Conservation (phyloP, 1,140 invertebrate species). For the Ceratina calcarata region DNA sequence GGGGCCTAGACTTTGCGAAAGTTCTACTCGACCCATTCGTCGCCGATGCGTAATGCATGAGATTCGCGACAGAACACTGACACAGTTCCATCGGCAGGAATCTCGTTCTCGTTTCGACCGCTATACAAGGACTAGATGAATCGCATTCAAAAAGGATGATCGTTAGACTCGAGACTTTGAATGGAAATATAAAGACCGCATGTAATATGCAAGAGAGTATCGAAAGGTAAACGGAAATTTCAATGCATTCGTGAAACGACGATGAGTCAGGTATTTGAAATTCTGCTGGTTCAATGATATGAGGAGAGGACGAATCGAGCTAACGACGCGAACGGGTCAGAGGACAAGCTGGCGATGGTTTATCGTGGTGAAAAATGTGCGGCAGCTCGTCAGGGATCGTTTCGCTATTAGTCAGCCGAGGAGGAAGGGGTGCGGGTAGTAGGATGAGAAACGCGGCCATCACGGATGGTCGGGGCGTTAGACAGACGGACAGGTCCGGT, state of each 20-base stretch:
- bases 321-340: background rate
- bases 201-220: too few species aligned
- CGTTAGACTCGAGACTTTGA: background rate
- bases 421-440: background rate
- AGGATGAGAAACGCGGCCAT: constrained; percentile 41
- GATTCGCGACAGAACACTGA: constrained; percentile 32
- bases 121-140: too few species aligned
- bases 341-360: background rate
- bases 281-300: too few species aligned
- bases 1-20: background rate
- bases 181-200: too few species aligned
- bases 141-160: too few species aligned
- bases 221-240: too few species aligned
- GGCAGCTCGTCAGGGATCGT: background rate
- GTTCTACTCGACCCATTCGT: background rate
- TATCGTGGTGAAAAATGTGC: background rate
- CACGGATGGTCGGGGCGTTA: background rate
- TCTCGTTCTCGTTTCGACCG: background rate
- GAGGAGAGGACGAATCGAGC: too few species aligned
- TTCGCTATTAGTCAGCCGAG: constrained; percentile 22
- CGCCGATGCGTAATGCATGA: constrained; percentile 29
- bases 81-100: constrained; percentile 28
- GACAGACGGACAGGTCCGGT: constrained; percentile 54
- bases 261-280: too few species aligned
- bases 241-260: too few species aligned